phyloP scores from a whole-genome alignment of 2,888 invertebrate species.

The Drosophila nr. medialis region DNA sequence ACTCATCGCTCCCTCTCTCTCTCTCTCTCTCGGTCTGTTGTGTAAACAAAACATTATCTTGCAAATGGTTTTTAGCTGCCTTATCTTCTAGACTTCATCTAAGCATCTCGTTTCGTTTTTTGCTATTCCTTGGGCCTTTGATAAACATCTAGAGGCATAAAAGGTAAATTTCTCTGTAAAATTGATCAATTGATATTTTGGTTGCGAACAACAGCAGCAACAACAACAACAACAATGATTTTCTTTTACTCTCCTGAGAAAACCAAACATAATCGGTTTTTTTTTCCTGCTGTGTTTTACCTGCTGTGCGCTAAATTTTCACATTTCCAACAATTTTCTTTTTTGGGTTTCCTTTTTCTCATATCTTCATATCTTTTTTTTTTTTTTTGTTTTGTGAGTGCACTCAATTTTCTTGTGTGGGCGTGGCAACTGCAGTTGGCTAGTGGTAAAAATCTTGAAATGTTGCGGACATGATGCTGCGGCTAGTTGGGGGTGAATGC shows the following conservation, averaged over 20 bases:
- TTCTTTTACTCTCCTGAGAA: conserved; percentile 2
- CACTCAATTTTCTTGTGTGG: conserved; percentile 27
- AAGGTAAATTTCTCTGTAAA: conserved; percentile 26
- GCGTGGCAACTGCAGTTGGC: conserved; percentile 31
- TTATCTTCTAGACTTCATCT: conserved; percentile 19
- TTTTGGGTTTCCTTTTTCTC: conserved; percentile 9
- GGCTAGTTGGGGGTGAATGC: not conserved
- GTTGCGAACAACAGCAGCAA: conserved; percentile 5
- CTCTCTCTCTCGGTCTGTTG: conserved; percentile 26
- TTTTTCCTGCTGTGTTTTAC: conserved; percentile 35
- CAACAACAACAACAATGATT: not conserved
- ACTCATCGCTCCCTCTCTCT: conserved; percentile 1
- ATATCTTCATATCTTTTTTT: not conserved
- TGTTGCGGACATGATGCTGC: conserved; percentile 6
- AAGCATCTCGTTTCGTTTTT: conserved; percentile 7
- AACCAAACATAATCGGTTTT: conserved; percentile 24
- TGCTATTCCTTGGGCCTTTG: conserved; percentile 3
- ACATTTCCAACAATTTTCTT: conserved; percentile 21
- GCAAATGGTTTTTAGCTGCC: conserved; percentile 29
- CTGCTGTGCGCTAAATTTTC: conserved; percentile 58
- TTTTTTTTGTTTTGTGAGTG: not conserved
- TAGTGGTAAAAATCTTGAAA: conserved; percentile 30
- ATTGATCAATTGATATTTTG: conserved; percentile 49
- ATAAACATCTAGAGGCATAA: conserved; percentile 24
- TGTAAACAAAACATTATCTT: conserved; percentile 55